phyloP scores from a whole-genome alignment of 2,113 vertebrate genomes.

The Microcebus jonahi region DNA sequence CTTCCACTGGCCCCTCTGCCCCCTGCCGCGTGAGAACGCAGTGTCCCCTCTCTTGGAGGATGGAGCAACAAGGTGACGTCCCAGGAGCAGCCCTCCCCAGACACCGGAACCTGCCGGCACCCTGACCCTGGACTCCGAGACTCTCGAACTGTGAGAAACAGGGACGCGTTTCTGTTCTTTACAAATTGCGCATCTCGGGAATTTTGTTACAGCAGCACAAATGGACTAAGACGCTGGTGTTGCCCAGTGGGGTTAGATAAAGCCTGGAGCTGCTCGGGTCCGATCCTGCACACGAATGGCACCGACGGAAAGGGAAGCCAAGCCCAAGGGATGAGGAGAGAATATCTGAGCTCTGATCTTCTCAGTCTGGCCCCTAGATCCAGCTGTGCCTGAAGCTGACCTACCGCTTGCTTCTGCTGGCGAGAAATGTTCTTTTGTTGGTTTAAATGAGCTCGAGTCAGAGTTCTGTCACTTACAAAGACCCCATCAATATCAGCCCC shows the following conservation, averaged over 20 bases:
- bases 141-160: background rate
- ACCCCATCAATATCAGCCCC: background rate
- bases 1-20: background rate
- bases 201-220: background rate
- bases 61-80: background rate
- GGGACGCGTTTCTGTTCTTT: background rate
- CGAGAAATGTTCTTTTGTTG: background rate
- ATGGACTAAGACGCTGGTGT: background rate
- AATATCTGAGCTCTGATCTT: background rate
- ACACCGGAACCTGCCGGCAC: background rate
- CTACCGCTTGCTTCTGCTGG: background rate
- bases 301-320: background rate
- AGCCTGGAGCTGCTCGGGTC: background rate
- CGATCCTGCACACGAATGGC: background rate
- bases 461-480: background rate
- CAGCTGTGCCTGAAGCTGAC: background rate
- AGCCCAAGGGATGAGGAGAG: background rate
- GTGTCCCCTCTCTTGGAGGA: background rate
- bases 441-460: background rate
- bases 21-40: background rate
- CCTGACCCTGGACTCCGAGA: background rate
- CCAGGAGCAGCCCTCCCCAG: background rate
- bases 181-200: background rate
- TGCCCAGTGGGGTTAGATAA: background rate
- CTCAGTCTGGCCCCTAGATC: background rate